phyloP scores from a whole-genome alignment of 2,797 vertebrate genomes.

The Darevskia mixta region DNA sequence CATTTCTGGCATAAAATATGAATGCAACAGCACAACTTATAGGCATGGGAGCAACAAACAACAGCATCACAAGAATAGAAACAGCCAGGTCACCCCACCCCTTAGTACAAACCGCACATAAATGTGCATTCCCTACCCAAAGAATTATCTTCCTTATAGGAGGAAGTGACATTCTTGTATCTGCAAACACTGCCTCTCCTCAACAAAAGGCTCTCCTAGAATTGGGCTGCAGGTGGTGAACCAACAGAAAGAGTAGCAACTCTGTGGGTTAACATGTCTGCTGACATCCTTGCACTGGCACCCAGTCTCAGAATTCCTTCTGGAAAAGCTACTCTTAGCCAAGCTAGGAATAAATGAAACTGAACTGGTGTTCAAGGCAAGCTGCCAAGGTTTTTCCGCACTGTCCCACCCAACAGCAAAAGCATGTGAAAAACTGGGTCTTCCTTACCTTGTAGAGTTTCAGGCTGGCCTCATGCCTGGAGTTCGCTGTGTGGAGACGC shows the following conservation, averaged over 20 bases:
- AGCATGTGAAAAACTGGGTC: neutral
- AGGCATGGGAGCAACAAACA: too few relatives aligned
- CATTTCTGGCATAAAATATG: too few relatives aligned
- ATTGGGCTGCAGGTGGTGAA: neutral
- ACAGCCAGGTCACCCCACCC: neutral
- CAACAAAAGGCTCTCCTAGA: too few relatives aligned
- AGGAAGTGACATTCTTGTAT: neutral
- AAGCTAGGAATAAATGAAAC: neutral
- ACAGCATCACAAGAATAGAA: too few relatives aligned
- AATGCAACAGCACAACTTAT: too few relatives aligned
- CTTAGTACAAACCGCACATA: neutral
- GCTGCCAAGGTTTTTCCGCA: neutral
- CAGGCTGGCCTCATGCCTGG: conserved; percentile 96
- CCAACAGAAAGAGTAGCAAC: neutral
- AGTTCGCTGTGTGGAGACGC: conserved; percentile 95
- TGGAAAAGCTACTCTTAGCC: too few relatives aligned
- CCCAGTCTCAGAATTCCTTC: neutral
- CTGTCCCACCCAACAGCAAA: neutral
- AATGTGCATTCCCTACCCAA: neutral
- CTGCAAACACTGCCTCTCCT: neutral
- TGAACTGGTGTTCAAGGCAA: neutral
- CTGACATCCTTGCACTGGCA: too few relatives aligned
- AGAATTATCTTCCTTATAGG: neutral
- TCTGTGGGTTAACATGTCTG: neutral
- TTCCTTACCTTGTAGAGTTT: conserved; percentile 96